Conservation (phyloP, 2,797 vertebrate genomes). For the Huso huso region DNA sequence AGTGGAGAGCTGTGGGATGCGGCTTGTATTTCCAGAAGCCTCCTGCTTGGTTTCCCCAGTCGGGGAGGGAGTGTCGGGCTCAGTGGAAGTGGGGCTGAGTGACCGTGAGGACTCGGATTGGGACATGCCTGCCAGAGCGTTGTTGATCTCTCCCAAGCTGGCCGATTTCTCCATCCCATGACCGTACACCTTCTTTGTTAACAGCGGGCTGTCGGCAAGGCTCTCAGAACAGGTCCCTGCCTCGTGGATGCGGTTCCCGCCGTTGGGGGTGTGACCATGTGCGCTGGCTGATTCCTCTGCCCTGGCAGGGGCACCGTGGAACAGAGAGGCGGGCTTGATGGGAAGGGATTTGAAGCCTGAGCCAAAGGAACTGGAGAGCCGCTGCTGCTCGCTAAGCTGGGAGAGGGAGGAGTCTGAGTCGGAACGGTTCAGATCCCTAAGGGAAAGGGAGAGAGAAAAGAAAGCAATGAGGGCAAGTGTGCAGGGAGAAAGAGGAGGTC, state of each 20-base stretch:
- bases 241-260: constrained; percentile 65
- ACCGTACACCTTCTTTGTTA: constrained; percentile 66
- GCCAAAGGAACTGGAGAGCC: constrained; percentile 51
- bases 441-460: not conserved
- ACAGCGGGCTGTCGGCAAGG: constrained; percentile 68
- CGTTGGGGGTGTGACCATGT: constrained; percentile 59
- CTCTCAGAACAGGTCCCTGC: constrained; percentile 45
- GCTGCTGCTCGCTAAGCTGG: constrained; percentile 70
- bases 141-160: constrained; percentile 79
- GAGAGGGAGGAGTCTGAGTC: constrained; percentile 85
- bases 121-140: constrained; percentile 37
- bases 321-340: constrained; percentile 66
- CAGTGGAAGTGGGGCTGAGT: constrained; percentile 88
- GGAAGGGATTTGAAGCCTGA: constrained; percentile 57
- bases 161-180: constrained; percentile 69
- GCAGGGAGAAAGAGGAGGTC: not conserved
- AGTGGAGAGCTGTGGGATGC: constrained; percentile 85
- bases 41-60: constrained; percentile 54
- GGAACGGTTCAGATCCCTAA: constrained; percentile 87
- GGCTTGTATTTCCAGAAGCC: constrained; percentile 52
- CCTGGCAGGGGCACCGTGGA: constrained; percentile 44
- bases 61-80: constrained; percentile 83
- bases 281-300: constrained; percentile 55
- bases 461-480: constrained; percentile 6
- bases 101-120: constrained; percentile 83